Evolutionary conservation across 2,888 invertebrate genomes (phyloP).

Genomic region (Clivina fossor): DNA sequence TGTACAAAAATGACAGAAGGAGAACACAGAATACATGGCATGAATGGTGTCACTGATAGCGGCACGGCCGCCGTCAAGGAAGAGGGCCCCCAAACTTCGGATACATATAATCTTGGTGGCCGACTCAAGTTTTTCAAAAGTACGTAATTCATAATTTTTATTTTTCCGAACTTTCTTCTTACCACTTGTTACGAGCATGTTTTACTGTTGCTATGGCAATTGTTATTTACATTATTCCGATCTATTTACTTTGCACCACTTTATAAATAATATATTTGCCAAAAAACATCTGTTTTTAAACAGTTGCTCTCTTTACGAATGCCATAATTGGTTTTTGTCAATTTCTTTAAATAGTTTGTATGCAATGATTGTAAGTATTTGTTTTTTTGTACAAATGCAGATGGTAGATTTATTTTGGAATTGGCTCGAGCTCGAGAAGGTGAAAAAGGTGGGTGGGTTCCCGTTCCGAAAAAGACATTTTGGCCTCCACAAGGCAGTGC

Average conservation of each 20-base stretch:
- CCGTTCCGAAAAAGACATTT: slow-evolving; percentile 84
- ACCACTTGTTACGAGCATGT: too few species aligned
- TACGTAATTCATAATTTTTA: too few species aligned
- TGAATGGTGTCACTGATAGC: slow-evolving; percentile 68
- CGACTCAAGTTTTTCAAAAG: slow-evolving; percentile 81
- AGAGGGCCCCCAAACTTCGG: slow-evolving; percentile 50
- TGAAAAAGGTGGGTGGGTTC: slow-evolving; percentile 84
- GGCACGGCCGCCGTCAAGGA: slow-evolving; percentile 58
- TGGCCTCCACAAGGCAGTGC: slow-evolving; percentile 78
- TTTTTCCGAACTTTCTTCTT: too few species aligned
- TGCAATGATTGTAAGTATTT: slow-evolving; percentile 2
- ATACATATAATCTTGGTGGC: slow-evolving; percentile 62
- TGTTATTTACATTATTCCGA: too few species aligned
- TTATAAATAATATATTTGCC: too few species aligned
- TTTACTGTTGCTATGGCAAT: too few species aligned
- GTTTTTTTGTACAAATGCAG: slow-evolving; percentile 52
- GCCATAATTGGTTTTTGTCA: too few species aligned
- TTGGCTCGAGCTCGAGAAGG: slow-evolving; percentile 75
- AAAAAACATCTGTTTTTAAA: too few species aligned
- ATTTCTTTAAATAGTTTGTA: too few species aligned
- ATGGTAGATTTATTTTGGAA: slow-evolving; percentile 90
- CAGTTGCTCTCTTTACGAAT: too few species aligned
- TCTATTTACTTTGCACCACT: too few species aligned
- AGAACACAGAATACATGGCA: slow-evolving; percentile 72
- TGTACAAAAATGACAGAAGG: slow-evolving; percentile 68